Evolutionary conservation across 2,888 invertebrate species (phyloP).

Genomic region (Allygus modestus): DNA sequence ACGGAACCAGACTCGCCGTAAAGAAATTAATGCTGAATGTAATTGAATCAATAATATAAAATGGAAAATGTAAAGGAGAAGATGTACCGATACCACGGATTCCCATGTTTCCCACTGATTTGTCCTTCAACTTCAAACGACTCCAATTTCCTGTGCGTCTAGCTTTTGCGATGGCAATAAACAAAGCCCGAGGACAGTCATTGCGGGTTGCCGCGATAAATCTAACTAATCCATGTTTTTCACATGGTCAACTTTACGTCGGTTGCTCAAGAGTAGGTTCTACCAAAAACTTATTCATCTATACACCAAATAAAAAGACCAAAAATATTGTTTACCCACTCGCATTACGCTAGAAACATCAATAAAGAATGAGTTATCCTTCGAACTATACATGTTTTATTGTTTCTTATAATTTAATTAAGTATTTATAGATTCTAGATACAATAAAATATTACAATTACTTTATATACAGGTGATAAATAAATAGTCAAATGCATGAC

Average conservation of each 20-base stretch:
- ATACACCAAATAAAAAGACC: constrained; percentile 33
- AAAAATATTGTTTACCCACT: constrained; percentile 37
- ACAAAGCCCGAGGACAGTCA: constrained; percentile 56
- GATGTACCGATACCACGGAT: constrained; percentile 60
- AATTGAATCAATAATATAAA: constrained; percentile 66
- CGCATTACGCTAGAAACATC: neutral
- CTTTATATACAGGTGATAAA: too few relatives aligned
- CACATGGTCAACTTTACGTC: constrained; percentile 58
- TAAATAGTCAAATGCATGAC: too few relatives aligned
- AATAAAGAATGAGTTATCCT: too few relatives aligned
- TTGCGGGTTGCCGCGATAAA: neutral
- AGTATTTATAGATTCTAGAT: too few relatives aligned
- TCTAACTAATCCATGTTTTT: constrained; percentile 40
- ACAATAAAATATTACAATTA: too few relatives aligned
- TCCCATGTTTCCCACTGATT: constrained; percentile 61
- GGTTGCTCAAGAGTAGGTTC: constrained; percentile 1
- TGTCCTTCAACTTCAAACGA: constrained; percentile 46
- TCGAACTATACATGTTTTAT: too few relatives aligned
- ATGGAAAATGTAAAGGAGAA: constrained; percentile 60
- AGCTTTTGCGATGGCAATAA: constrained; percentile 48
- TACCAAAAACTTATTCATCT: constrained; percentile 54
- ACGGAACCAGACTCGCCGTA: constrained; percentile 70
- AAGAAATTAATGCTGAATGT: constrained; percentile 69
- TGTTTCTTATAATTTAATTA: too few relatives aligned
- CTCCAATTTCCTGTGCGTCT: too few relatives aligned